These are phyloP conservation scores for Campylorhamphus procurvoides DNA, from an alignment of 2,113 vertebrate species.

Conservation along the genomic window DNA sequence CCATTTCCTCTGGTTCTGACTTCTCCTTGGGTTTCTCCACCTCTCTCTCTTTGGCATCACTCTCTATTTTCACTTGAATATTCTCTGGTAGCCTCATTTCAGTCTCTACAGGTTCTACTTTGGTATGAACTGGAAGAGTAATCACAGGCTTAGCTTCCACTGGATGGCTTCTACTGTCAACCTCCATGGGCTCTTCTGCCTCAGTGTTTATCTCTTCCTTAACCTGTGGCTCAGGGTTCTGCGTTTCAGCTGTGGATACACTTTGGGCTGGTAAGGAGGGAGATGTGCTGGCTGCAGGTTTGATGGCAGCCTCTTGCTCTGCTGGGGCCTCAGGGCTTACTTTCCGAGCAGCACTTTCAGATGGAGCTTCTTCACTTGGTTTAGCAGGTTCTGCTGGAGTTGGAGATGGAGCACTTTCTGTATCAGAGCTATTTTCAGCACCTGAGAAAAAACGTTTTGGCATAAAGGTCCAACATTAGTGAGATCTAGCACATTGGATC, in stretches of 20 bases:
- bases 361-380: conserved; percentile 75
- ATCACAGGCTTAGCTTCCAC: conserved; percentile 73
- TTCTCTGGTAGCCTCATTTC: conserved; percentile 83
- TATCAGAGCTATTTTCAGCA: conserved; percentile 97
- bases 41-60: conserved; percentile 86
- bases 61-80: conserved; percentile 87
- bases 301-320: conserved; percentile 73
- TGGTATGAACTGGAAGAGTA: conserved; percentile 79
- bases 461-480: not conserved
- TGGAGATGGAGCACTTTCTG: conserved; percentile 97
- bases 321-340: conserved; percentile 55
- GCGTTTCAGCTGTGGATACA: conserved; percentile 77
- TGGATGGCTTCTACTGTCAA: conserved; percentile 75
- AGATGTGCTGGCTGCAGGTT: conserved; percentile 56
- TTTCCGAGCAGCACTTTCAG: conserved; percentile 71
- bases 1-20: conserved; percentile 72
- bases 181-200: conserved; percentile 75
- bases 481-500: not conserved
- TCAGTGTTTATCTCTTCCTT: conserved; percentile 85
- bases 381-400: conserved; percentile 88
- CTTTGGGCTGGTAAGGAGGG: conserved; percentile 59
- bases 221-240: conserved; percentile 77
- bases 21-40: conserved; percentile 79
- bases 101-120: conserved; percentile 85
- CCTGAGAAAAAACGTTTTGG: conserved; percentile 71